These are phyloP conservation scores for Cydia strobilella DNA, from an alignment of 1,140 invertebrate genomes.

Conservation along the genomic window DNA sequence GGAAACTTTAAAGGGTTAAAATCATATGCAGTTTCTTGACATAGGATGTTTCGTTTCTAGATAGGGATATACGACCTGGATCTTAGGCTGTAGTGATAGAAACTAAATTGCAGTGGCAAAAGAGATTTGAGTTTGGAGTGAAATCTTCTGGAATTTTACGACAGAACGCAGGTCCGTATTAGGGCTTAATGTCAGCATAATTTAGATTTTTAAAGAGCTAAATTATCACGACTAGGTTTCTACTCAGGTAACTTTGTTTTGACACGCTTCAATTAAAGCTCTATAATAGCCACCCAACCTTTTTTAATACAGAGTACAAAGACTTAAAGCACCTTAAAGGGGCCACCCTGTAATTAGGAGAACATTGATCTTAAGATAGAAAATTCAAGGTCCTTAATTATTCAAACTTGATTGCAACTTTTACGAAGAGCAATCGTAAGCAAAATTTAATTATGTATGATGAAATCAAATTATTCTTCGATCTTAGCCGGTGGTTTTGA, in stretches of 20 bases:
- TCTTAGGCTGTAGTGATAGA: background rate
- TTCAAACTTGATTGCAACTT: conserved; percentile 27
- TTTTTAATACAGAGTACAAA: background rate
- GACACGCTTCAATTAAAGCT: background rate
- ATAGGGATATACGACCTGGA: background rate
- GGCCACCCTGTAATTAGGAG: conserved; percentile 2
- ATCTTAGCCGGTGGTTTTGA: background rate
- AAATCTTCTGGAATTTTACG: background rate
- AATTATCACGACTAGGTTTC: no score
- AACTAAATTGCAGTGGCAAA: background rate
- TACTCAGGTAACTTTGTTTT: no score
- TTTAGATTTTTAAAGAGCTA: background rate
- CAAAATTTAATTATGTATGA: conserved; percentile 18
- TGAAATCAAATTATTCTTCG: conserved; percentile 24
- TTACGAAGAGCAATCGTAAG: conserved; percentile 21
- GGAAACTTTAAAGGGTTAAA: conserved; percentile 12
- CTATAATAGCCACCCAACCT: background rate
- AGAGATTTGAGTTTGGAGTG: background rate
- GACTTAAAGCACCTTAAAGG: background rate
- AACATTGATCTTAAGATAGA: background rate
- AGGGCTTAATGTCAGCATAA: background rate
- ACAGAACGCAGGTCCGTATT: background rate
- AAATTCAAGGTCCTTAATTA: conserved; percentile 18
- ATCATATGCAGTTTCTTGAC: background rate
- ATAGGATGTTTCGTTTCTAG: background rate